A percentile compares a stretch with the other conserved stretches of the same genome.
These are phyloP conservation scores for Podotricha telesiphe DNA, from an alignment of 2,888 invertebrate species.

Conservation along the genomic window DNA sequence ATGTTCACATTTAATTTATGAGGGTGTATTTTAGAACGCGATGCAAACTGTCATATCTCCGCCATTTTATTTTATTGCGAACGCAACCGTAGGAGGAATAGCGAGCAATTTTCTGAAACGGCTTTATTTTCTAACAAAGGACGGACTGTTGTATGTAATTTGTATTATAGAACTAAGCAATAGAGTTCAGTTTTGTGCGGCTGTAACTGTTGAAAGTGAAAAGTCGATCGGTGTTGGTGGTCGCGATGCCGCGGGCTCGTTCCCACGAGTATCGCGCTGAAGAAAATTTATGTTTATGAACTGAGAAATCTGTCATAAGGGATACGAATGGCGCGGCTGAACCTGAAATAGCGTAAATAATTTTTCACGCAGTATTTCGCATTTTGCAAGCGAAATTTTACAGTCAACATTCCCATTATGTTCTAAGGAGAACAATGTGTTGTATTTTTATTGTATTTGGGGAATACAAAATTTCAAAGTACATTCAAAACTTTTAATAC, in stretches of 20 bases:
- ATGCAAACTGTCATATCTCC: constrained; percentile 54
- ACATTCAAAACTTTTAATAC: too few species aligned
- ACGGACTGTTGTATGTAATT: constrained; percentile 40
- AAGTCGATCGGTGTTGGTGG: constrained; percentile 79
- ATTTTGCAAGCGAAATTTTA: constrained; percentile 38
- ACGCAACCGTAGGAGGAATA: constrained; percentile 60
- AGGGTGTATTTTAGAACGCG: constrained; percentile 56
- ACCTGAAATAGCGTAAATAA: constrained; percentile 79
- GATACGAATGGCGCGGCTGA: constrained; percentile 74
- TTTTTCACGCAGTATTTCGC: constrained; percentile 66
- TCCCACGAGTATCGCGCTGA: constrained; percentile 79
- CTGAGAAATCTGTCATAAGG: constrained; percentile 82
- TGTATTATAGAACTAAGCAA: constrained; percentile 37
- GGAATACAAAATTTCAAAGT: too few species aligned
- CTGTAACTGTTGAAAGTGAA: constrained; percentile 70
- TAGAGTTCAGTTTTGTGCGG: constrained; percentile 56
- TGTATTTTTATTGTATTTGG: not conserved
- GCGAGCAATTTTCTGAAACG: constrained; percentile 71
- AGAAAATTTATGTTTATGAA: constrained; percentile 83
- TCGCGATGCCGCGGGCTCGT: constrained; percentile 71
- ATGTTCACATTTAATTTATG: constrained; percentile 72
- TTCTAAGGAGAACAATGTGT: not conserved
- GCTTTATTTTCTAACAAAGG: constrained; percentile 70
- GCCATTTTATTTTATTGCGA: constrained; percentile 72
- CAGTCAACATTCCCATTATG: constrained; percentile 1